Conservation (phyloP, 2,113 vertebrate species). For the Catagonus wagneri region DNA sequence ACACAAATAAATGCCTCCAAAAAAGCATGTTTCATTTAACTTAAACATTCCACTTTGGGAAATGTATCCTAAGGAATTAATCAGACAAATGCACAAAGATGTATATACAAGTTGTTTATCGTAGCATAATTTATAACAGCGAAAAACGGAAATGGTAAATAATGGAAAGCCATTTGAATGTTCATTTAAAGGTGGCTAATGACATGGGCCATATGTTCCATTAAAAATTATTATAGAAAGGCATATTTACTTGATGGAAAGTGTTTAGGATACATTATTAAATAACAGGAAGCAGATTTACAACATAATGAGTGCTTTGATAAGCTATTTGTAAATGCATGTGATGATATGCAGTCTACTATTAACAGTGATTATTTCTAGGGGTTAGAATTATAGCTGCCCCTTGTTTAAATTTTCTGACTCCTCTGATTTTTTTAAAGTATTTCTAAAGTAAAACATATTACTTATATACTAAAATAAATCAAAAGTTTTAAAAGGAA, state of each 20-base stretch:
- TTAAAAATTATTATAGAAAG: neutral
- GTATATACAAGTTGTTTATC: neutral
- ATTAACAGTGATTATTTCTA: neutral
- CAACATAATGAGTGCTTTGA: neutral
- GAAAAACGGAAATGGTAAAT: neutral
- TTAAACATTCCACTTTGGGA: neutral
- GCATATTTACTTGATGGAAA: neutral
- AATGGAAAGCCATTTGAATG: slow-evolving; percentile 10
- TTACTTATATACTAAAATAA: neutral
- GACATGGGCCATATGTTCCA: neutral
- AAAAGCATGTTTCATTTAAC: neutral
- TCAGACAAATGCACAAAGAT: neutral
- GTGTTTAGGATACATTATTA: neutral
- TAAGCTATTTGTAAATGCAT: neutral
- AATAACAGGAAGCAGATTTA: neutral
- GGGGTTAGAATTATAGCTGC: neutral
- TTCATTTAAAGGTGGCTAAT: neutral
- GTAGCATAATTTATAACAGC: neutral
- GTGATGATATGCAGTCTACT: neutral
- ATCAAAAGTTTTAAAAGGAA: neutral
- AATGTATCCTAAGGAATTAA: neutral
- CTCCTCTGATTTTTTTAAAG: neutral
- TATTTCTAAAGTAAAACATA: neutral
- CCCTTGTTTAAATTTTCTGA: neutral
- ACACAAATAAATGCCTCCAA: neutral